Conservation (phyloP, 2,113 vertebrate species). For the zebrafish (Danio rerio) region GRCz12tu NC_133191.1:38110001-38110500, state of each 20-base stretch:
- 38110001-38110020: background rate
- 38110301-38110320: background rate
- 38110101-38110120: background rate
- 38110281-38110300: background rate
- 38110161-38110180: background rate
- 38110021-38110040: conserved; percentile 26
- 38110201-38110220: background rate
- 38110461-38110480: conserved; percentile 47
- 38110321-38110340: background rate
- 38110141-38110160: conserved; percentile 4
- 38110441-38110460: conserved; percentile 29
- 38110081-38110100: background rate
- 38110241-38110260: conserved; percentile 11
- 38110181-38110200: background rate
- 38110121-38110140: background rate
- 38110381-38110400: conserved; percentile 42
- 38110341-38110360: conserved; percentile 10
- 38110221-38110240: background rate
- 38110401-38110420: conserved; percentile 44
- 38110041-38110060: conserved; percentile 1
- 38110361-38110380: conserved; percentile 40
- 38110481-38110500: conserved; percentile 38
- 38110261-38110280: background rate
- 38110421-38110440: conserved; percentile 42
- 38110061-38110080: background rate